Percentiles rank a stretch among this genome's conserved stretches.
phyloP scores from a whole-genome alignment of 2,113 vertebrate genomes.

The Pholis gunnellus region DNA sequence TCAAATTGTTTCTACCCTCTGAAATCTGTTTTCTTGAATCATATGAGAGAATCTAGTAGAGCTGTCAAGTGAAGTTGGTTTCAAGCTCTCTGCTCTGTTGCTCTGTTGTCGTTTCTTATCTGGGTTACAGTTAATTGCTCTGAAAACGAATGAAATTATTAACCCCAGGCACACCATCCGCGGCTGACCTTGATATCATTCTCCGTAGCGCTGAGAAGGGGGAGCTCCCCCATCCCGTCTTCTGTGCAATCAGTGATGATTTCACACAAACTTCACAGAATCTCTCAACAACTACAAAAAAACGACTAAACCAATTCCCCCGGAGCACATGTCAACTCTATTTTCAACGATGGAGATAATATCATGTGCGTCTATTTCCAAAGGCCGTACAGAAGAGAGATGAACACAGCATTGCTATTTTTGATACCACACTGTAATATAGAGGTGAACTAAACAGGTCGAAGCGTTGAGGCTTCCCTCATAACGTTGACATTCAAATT shows the following conservation, averaged over 20 bases:
- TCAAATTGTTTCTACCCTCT: constrained; percentile 16
- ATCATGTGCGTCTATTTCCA: constrained; percentile 11
- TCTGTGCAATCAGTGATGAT: constrained; percentile 47
- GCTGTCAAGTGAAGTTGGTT: constrained; percentile 14
- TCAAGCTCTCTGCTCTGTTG: constrained; percentile 17
- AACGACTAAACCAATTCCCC: constrained; percentile 57
- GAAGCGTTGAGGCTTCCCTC: no score
- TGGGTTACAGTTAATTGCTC: constrained; percentile 64
- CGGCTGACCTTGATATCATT: constrained; percentile 60
- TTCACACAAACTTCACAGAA: constrained; percentile 45
- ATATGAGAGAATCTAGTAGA: constrained; percentile 7
- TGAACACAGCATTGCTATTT: neutral
- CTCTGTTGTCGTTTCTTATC: constrained; percentile 46
- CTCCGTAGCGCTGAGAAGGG: neutral
- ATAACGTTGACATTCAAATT: no score
- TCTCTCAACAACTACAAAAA: constrained; percentile 40
- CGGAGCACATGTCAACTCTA: constrained; percentile 52
- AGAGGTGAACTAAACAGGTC: neutral
- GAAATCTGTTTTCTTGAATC: constrained; percentile 13
- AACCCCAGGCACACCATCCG: constrained; percentile 33
- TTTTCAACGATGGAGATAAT: constrained; percentile 38
- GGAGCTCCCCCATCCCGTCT: neutral
- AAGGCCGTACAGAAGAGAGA: constrained; percentile 11
- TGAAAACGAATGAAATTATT: constrained; percentile 41
- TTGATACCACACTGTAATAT: neutral